Base-by-base conservation (phyloP, 1,140 invertebrate species). In the Brachionus calyciflorus region DNA sequence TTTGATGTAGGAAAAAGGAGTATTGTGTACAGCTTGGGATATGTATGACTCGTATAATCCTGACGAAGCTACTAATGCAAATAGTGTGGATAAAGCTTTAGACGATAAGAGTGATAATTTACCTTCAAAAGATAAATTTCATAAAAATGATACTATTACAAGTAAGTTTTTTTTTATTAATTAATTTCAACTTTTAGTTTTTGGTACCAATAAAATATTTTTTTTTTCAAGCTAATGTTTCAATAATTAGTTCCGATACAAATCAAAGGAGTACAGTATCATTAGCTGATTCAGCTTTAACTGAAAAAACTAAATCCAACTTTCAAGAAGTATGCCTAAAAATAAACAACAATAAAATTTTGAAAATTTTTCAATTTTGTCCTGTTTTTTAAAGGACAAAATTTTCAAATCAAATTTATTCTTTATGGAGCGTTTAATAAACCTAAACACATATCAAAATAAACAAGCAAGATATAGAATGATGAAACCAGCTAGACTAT, bases 361-460 rank as follows among this genome's bases (percentile, higher is more conserved):
- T 14, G n/a, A n/a, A n/a, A n/a, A n/a, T n/a, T n/a, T 30, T 21
- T 12, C 19, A 37, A 46, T 40, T 19, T 65, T 46, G 21, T 21
- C n/a, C 33, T 60, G 10, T 28, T 46, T 57, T n/a, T 78, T 80
- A n/a, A 77, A 84, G 83, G 80, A 81, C 33, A 82, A 83, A 9
- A 68, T 77, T 49, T 80, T 85, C 12, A 78, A 79, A 28, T 78
- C 79, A 44, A 79, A 83, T 78, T 73, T 84, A 26, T 83, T 84
- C 76, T 78, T 83, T 12, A 83, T 85, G 82, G 84, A 85, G 76
- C 76, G 83, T 77, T 80, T 82, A 6, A 78, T 85, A 7, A 84
- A 84, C 57, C 70, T 84, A 33, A 85, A 84, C 78, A 82, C 81
- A 12, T 85, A 84, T 76, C 84, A 85, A 78, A 75, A 79, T 7